Percentiles rank a stretch among this genome's conserved stretches.
Evolutionary conservation across 2,113 vertebrate genomes (phyloP).

Genomic region (Callithrix jacchus): DNA sequence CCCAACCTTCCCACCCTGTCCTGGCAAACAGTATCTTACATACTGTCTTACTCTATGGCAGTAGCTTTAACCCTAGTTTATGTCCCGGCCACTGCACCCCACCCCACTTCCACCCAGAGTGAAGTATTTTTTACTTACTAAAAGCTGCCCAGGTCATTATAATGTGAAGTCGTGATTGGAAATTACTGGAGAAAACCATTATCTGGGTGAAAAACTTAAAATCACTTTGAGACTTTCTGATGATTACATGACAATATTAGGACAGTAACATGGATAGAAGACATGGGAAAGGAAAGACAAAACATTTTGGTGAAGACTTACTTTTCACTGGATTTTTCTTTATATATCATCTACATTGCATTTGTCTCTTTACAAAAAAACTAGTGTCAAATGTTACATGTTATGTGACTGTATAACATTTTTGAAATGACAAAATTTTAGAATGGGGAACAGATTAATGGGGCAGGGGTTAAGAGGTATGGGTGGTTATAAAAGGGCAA

Average conservation of each 20-base stretch:
- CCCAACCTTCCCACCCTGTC: neutral
- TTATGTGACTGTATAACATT: neutral
- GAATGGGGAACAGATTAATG: neutral
- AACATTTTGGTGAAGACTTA: neutral
- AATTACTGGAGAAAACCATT: neutral
- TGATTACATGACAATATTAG: neutral
- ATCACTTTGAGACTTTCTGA: slow-evolving; percentile 6
- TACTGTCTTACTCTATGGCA: neutral
- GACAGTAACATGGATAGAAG: neutral
- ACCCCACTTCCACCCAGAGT: neutral
- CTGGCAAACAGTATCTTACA: neutral
- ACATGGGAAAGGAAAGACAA: neutral
- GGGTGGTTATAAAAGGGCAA: neutral
- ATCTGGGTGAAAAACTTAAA: slow-evolving; percentile 19
- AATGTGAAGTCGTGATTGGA: neutral
- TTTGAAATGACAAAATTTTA: slow-evolving; percentile 34
- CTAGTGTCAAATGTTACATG: neutral
- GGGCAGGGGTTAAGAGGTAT: neutral
- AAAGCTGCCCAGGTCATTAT: neutral
- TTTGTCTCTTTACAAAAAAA: neutral
- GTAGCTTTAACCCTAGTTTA: neutral
- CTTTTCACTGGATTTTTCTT: slow-evolving; percentile 16
- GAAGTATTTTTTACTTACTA: neutral
- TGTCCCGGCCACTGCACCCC: neutral
- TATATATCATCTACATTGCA: neutral